Evolutionary conservation across 2,113 vertebrate species (phyloP).

Genomic region (Kryptolebias marmoratus): DNA sequence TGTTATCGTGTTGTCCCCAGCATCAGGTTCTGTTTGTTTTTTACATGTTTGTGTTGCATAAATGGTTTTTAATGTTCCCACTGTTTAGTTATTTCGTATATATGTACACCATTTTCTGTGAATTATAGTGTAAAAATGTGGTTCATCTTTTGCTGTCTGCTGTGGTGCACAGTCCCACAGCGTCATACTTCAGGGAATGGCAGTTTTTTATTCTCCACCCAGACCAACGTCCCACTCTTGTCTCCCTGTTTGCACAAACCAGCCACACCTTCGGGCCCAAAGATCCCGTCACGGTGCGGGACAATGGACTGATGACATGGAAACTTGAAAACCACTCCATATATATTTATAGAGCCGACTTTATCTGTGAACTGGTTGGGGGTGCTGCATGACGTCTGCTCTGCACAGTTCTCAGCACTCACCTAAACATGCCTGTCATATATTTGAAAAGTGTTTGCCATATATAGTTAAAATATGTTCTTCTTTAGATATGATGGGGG

Average conservation of each 20-base stretch:
- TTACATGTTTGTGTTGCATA: too few relatives aligned
- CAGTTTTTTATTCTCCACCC: not conserved
- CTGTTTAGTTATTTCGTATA: too few relatives aligned
- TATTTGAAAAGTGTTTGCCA: conserved; percentile 13
- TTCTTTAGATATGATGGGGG: not conserved
- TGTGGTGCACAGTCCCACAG: not conserved
- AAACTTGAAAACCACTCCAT: conserved; percentile 65
- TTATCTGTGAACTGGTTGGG: conserved; percentile 64
- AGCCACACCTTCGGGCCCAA: conserved; percentile 11
- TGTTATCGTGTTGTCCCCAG: too few relatives aligned
- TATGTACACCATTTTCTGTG: not conserved
- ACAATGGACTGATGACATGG: conserved; percentile 66
- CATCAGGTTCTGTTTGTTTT: too few relatives aligned
- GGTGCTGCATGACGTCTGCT: conserved; percentile 30
- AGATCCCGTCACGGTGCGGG: conserved; percentile 10
- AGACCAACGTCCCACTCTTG: not conserved
- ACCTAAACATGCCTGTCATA: conserved; percentile 29
- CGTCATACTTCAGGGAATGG: not conserved
- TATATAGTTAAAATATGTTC: conserved; percentile 28
- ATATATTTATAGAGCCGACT: conserved; percentile 76
- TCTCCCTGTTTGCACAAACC: not conserved
- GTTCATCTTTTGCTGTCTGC: too few relatives aligned
- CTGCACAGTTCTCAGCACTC: conserved; percentile 36
- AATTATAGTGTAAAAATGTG: too few relatives aligned
- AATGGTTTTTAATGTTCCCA: too few relatives aligned